Percentiles rank a stretch among this genome's conserved stretches.
phyloP scores from a whole-genome alignment of 1,140 invertebrate species.

The Drosophila nigromelanica region DNA sequence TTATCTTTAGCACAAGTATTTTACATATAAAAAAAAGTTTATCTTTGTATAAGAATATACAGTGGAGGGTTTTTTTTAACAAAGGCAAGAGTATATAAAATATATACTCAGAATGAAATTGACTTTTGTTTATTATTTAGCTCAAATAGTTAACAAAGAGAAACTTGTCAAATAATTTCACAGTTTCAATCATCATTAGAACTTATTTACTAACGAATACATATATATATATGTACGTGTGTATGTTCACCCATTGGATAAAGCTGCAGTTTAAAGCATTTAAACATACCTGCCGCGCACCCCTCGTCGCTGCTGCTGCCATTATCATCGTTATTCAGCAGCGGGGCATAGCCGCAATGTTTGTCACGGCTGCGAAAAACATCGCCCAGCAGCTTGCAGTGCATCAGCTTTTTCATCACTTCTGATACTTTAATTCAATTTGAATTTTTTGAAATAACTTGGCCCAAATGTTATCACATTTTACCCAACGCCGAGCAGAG shows the following conservation, averaged over 20 bases:
- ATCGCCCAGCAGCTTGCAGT: constrained; percentile 10
- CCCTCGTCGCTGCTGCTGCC: constrained; percentile 5
- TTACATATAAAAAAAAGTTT: constrained; percentile 3
- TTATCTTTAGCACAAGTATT: constrained; percentile 13
- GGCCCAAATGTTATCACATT: constrained; percentile 18
- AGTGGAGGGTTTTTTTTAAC: background rate
- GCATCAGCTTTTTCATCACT: constrained; percentile 34
- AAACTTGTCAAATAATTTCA: background rate
- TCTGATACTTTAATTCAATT: no score
- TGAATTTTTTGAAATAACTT: background rate
- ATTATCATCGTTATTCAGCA: constrained; percentile 43
- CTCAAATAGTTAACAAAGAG: background rate
- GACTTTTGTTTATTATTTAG: background rate
- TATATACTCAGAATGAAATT: background rate
- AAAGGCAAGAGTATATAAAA: background rate
- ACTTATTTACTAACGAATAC: background rate
- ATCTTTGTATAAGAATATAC: background rate
- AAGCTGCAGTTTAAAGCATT: background rate
- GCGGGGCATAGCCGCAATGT: constrained; percentile 48
- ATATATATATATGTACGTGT: no score
- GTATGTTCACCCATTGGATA: background rate
- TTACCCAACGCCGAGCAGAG: background rate
- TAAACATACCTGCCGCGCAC: constrained; percentile 53
- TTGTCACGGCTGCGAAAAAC: constrained; percentile 19
- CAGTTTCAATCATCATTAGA: background rate